Base-by-base conservation (phyloP, 2,113 vertebrate genomes). In the Phrynosoma blainvillii region DNA sequence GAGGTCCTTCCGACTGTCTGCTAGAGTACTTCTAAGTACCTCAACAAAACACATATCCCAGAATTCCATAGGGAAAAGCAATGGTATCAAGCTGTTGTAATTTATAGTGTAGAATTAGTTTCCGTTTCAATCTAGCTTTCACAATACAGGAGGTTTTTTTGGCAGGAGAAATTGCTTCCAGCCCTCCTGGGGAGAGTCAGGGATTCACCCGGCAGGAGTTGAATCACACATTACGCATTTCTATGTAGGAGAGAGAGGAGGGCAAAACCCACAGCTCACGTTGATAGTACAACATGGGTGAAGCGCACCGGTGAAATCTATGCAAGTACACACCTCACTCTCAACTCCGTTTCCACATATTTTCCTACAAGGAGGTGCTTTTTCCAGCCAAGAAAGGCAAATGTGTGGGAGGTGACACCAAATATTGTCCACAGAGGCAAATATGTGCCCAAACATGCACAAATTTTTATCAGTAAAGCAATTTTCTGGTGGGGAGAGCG, bases 221-320 rank as follows among this genome's bases (percentile, higher is more conserved):
- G 14, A 4, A 42, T 10, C 25, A 3, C 21, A 2, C 7, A 3
- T 12, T 32, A 21, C 10, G 7, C 54, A 16, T 62, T 25, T 76
- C 32, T 27, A 21, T 9, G 52, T 8, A 56, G 47, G 30, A 36
- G 30, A 6, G 6, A 27, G 71, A 9, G 11, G 2, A 47, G 47
- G 1, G 3, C 18, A 2, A 21, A 25, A 11, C 6, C 27, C 12
- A 25, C 30, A 14, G 8, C 5, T 23, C 10, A 5, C 21, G 1
- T 1, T 2, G 6, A 70, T 10, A 25, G 11, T 27, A 70, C 68
- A 27, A 27, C 68, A 30, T 11, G 25, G 23, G 8, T 70, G 23
- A 70, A 70, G 56, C 14, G 10, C 56, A 59, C 11, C 56, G 13
- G 11, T 11, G 56, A 59, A 59, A 59, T 59, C 56, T 16, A 8